Percentiles rank a stretch among this genome's conserved stretches.
phyloP scores from a whole-genome alignment of 2,888 invertebrate genomes.

The Gastracanthus pulcherrimus region DNA sequence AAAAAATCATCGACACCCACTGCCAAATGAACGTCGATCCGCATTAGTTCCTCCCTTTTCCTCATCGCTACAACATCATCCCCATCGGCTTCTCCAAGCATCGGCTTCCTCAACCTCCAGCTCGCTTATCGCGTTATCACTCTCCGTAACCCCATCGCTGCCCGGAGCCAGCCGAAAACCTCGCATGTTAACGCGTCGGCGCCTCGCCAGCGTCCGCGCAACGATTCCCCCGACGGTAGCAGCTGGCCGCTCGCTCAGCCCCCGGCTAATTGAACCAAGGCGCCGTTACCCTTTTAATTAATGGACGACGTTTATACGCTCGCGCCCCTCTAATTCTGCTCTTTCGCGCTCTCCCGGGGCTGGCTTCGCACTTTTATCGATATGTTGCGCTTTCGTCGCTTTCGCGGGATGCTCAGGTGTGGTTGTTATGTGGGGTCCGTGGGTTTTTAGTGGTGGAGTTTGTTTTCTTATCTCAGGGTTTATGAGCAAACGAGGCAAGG shows the following conservation, averaged over 20 bases:
- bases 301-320: slow-evolving; percentile 34
- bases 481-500: too few species aligned
- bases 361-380: background rate
- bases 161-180: background rate
- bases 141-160: background rate
- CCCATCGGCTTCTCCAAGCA: too few species aligned
- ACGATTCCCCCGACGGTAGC: slow-evolving; percentile 8
- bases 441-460: too few species aligned
- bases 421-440: too few species aligned
- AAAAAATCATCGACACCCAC: too few species aligned
- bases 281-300: slow-evolving; percentile 38
- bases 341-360: background rate
- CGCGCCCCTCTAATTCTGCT: slow-evolving; percentile 22
- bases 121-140: background rate
- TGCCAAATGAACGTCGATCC: too few species aligned
- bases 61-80: too few species aligned
- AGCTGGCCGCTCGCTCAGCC: background rate
- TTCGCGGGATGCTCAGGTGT: too few species aligned
- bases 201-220: background rate
- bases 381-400: background rate
- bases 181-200: background rate
- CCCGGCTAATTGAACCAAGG: slow-evolving; percentile 39
- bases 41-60: too few species aligned
- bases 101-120: background rate
- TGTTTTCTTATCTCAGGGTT: too few species aligned